Evolutionary conservation across 2,113 vertebrate genomes (phyloP).

Genomic region (Prinia subflava): DNA sequence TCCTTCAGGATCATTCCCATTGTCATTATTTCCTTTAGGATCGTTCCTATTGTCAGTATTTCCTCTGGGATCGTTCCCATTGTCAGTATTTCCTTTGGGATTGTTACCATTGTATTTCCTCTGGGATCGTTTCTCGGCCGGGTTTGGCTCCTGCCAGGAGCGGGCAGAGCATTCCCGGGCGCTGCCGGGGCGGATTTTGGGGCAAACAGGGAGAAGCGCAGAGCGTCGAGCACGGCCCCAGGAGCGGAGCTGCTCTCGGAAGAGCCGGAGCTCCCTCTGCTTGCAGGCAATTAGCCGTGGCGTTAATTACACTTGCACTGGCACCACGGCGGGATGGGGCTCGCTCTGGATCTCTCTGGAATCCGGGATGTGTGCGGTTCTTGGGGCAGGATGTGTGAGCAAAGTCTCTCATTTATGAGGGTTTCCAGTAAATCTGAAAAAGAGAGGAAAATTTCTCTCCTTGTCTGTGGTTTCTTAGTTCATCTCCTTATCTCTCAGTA

Average conservation of each 20-base stretch:
- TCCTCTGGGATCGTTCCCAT: accelerated
- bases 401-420: accelerated
- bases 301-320: accelerated
- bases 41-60: neutral
- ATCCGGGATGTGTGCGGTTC: accelerated
- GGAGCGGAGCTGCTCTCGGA: neutral
- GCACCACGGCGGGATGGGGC: no score
- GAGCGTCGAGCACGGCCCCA: accelerated
- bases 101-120: neutral
- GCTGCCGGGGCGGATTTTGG: neutral
- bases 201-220: accelerated
- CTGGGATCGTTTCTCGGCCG: neutral
- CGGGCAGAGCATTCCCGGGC: accelerated
- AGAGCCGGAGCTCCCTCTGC: constrained; percentile 48
- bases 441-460: no score
- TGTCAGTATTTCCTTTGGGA: neutral
- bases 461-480: neutral
- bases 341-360: neutral
- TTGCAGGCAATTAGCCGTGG: neutral
- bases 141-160: neutral
- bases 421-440: neutral
- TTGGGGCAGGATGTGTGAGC: accelerated
- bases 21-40: neutral
- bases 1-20: neutral
- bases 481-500: neutral